Evolutionary conservation across 2,888 invertebrate species (phyloP), one percentile per base, ranked within the genome.

Genomic region (Melanchra persicariae): DNA sequence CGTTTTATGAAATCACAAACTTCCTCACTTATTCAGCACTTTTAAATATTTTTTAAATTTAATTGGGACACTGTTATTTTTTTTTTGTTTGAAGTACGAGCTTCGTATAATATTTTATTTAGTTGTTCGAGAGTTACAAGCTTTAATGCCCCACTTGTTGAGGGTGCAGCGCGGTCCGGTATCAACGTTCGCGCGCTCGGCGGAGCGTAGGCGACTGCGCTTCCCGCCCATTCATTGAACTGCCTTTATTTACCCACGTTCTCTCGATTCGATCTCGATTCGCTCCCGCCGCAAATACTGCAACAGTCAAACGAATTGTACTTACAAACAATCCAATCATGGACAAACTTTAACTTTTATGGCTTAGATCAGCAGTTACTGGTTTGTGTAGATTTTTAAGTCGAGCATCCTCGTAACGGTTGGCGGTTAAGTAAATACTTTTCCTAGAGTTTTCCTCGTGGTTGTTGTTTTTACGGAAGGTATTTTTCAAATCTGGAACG

Each of bases 141-240:
- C 63, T 77, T 61, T 81, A 65, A 73, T 81, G 78, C 84, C 85
- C 90, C 92, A 95, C 94, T 95, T 94, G 94, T 95, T 94, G 94
- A 93, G 88, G 90, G 77, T 81, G 85, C 84, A 85, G 80, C 76
- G 81, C 85, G 83, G 83, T 79, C 88, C 86, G 86, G 75, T 87
- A 83, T 82, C 84, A 91, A 94, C 94, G 94, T 94, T 94, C 95
- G 94, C 95, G 94, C 95, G 94, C 92, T 90, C 93, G 93, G 84
- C 93, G 92, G 91, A 93, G 93, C 94, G 91, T 92, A 90, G 91
- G 88, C 95, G 93, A 95, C 95, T 95, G 95, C 94, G 95, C 94
- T 93, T 90, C 90, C 91, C 91, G 88, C 91, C 91, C 94, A 94
- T 94, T 93, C 93, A 93, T 93, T 91, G 91, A 90, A 88, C 91